Evolutionary conservation across 2,113 vertebrate species (phyloP), one percentile per base, ranked within the genome.

Genomic region (Ia io): DNA sequence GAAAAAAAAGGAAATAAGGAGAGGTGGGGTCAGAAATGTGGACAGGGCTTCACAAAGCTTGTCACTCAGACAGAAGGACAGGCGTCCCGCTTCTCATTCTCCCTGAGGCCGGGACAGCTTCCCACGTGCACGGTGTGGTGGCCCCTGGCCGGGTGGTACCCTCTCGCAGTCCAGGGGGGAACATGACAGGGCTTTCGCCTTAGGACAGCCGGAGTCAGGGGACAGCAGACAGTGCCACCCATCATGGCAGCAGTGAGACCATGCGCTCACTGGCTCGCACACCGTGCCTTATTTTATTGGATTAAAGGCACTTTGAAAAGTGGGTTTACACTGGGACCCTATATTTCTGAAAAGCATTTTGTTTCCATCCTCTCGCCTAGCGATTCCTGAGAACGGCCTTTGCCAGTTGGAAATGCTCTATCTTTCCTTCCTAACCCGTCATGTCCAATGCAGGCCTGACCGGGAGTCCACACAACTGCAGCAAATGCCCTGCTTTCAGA

Each of bases 401-500:
- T 63, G 56, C 40, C 73, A 47, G 69, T 47, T 86, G 79, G 87
- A 78, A 86, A 91, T 11, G 71, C 32, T 42, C 42, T 30, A 2
- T 91, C 84, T 35, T 86, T 65, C 86, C 80, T 78, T 80, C 82
- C 83, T 67, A 18, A 51, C 40, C 79, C 61, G 7, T 65, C 37
- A 10, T 3, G 5, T 7, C 79, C 86, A 40, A 23, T 2, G 44
- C 61, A 49, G 74, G 77, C 71, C 92, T 79, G 79, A 40, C 93
- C 37, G 69, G 42, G 22, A 59, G 25, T 42, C 92, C 23, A 61
- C 77, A 95, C 90, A 97, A 95, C 71, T 44, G 37, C 82, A 96
- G 94, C 65, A 84, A 97, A 95, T 49, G 85, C 28, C 84, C 61
- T 77, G 92, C 91, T 84, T 86, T 88, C 95, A 84, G 65, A 59